Evolutionary conservation across 1,140 invertebrate genomes (phyloP), one percentile per base, ranked within the genome.

Genomic region (Drosophila subobscura): DNA sequence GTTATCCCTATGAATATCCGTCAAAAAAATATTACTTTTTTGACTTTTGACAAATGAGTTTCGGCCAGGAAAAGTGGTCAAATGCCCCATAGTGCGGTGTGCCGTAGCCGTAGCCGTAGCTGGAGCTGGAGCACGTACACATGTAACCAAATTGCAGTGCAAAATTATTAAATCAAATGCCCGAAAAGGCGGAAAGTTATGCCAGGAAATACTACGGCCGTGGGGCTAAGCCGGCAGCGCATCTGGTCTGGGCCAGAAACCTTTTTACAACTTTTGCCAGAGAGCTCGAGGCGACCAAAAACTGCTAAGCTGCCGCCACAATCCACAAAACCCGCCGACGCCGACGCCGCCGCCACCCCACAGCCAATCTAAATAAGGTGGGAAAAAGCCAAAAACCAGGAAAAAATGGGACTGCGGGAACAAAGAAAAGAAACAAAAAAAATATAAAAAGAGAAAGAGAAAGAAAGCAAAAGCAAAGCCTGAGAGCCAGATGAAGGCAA

Each of bases 201-300:
- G 57, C 50, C 68, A 40, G 44, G 65, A 44, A 50, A 25, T 58
- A 25, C 45, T 47, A 25, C 20, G n/a, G 6, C 16, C 57, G 14
- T 37, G 23, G 7, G 54, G 10, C 50, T 58, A 47, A 45, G 51
- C 58, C 54, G 55, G 54, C 79, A 85, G 74, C 79, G 50, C 83
- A 86, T 76, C 83, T 84, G 79, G 77, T 50, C 45, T 27, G 40
- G 53, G 45, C 37, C 27, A 42, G 63, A 86, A 86, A 89, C 83
- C 83, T 83, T 88, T 88, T 88, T 88, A 88, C 63, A 88, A 88
- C 83, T 88, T 88, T 88, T 76, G 33, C 52, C 57, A 86, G 37
- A 72, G 61, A 40, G 58, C 22, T 12, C 33, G 33, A 50, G 16
- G 42, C 25, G 29, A 22, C 20, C 40, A 51, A 57, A 72, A 76